Conservation (phyloP, 2,888 invertebrate species). For the Thera obeliscata region DNA sequence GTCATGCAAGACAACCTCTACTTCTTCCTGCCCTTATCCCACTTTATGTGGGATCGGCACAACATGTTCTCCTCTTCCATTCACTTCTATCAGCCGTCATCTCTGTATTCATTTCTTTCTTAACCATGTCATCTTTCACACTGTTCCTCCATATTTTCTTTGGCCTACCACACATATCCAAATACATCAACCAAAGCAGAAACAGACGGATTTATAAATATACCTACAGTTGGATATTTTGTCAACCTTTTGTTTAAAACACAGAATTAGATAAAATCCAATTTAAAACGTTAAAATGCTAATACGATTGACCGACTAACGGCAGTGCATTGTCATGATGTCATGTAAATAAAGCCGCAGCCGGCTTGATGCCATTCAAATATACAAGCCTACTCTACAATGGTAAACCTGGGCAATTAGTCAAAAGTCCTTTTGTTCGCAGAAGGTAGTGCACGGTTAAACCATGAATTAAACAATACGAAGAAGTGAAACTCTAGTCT, state of each 20-base stretch:
- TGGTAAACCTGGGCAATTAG: slow-evolving; percentile 50
- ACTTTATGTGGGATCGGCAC: too few relatives aligned
- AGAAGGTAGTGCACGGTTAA: slow-evolving; percentile 37
- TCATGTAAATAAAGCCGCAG: slow-evolving; percentile 34
- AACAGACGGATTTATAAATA: background rate
- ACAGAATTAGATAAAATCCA: slow-evolving; percentile 31
- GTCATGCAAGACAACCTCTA: too few relatives aligned
- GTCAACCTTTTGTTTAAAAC: slow-evolving; percentile 2
- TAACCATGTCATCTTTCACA: too few relatives aligned
- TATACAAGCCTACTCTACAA: slow-evolving; percentile 41
- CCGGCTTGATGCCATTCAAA: slow-evolving; percentile 36
- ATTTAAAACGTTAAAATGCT: slow-evolving; percentile 37
- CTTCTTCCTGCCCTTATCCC: too few relatives aligned
- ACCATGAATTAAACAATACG: slow-evolving; percentile 15
- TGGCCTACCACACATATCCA: too few relatives aligned
- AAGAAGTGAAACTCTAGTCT: slow-evolving; percentile 16
- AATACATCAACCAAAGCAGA: too few relatives aligned
- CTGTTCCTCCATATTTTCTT: too few relatives aligned
- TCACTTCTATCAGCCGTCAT: too few relatives aligned
- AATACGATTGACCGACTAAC: slow-evolving; percentile 38
- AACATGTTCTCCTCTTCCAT: too few relatives aligned
- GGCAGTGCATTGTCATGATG: slow-evolving; percentile 26
- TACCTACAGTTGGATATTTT: background rate
- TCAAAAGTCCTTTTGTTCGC: slow-evolving; percentile 51
- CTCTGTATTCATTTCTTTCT: too few relatives aligned